These are phyloP conservation scores for Babylonia areolata DNA, from an alignment of 1,140 invertebrate species.

Conservation along the genomic window DNA sequence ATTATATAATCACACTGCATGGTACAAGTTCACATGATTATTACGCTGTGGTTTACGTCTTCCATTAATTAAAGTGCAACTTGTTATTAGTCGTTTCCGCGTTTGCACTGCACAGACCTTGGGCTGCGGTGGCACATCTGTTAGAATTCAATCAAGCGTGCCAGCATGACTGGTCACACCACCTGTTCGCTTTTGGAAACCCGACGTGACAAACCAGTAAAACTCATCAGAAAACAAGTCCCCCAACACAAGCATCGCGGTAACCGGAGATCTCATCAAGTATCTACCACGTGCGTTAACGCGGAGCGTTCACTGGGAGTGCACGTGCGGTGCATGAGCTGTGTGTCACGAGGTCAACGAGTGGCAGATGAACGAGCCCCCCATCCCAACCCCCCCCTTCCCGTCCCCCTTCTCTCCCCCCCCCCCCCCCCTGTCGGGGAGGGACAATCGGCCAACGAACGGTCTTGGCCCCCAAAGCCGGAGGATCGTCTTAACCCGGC, in stretches of 20 bases:
- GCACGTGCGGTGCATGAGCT: not conserved
- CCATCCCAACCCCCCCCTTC: not conserved
- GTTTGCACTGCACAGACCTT: not conserved
- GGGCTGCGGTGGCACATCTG: not conserved
- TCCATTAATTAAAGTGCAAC: not conserved
- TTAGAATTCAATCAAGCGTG: not conserved
- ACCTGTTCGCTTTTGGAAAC: not conserved
- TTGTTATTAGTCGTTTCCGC: not conserved
- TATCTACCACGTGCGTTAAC: not conserved
- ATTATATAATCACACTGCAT: no score
- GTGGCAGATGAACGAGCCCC: constrained; percentile 1
- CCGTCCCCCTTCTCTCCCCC: not conserved
- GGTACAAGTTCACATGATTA: no score
- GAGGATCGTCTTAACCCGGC: not conserved
- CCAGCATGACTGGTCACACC: not conserved
- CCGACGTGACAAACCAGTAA: not conserved
- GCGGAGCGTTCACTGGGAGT: not conserved
- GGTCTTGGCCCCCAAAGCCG: not conserved
- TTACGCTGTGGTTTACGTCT: no score
- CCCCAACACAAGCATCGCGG: not conserved
- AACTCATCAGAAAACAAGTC: not conserved
- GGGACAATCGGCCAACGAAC: not conserved
- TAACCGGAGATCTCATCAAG: not conserved
- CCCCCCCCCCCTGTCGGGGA: not conserved
- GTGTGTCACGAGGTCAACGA: constrained; percentile 7